Evolutionary conservation across 2,797 vertebrate species (phyloP), one percentile per base, ranked within the genome.

Genomic region (Kryptolebias ocellatus): DNA sequence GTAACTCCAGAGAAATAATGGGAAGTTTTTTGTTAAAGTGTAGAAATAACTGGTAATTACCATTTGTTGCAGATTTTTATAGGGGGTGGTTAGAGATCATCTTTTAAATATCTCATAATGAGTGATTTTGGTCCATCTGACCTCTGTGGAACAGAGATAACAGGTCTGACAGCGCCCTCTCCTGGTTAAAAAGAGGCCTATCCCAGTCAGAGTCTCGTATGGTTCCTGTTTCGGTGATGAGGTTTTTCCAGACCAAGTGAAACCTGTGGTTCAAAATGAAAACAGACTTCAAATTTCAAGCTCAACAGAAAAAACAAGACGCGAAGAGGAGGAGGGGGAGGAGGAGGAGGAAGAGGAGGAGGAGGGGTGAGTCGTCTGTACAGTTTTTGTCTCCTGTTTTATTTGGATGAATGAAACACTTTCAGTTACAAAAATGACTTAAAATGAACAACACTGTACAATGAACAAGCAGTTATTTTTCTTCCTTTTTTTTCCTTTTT

Each of bases 381-480:
- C 88, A 91, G 85, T 89, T 90, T 91, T 93, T 90, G 90, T 94
- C 89, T 94, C 89, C 90, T 90, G 89, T 94, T 94, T 94, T 94
- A 94, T 94, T 94, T 91, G 88, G 92, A 94, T 94, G 92, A 94
- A 93, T 93, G 91, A 94, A 94, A 94, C 94, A 95, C 94, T 91
- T 94, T 93, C 91, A 95, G 93, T 94, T 95, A 95, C 94, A 95
- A 95, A 95, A 94, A 95, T 93, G 92, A 93, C 93, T 94, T 94
- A 90, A 95, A 94, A 94, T 94, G 90, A 94, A 94, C 92, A 93
- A 94, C 93, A 94, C 93, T 94, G 92, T 94, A 95, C 94, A 94
- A 93, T 94, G 93, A 93, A 94, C 92, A 94, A 94, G 93, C 92
- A 92, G 88, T 90, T 90, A 89, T 87, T 93, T 92, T 90, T 87